Conservation (phyloP, 1,140 invertebrate genomes). For the Papilio aristodemus region DNA sequence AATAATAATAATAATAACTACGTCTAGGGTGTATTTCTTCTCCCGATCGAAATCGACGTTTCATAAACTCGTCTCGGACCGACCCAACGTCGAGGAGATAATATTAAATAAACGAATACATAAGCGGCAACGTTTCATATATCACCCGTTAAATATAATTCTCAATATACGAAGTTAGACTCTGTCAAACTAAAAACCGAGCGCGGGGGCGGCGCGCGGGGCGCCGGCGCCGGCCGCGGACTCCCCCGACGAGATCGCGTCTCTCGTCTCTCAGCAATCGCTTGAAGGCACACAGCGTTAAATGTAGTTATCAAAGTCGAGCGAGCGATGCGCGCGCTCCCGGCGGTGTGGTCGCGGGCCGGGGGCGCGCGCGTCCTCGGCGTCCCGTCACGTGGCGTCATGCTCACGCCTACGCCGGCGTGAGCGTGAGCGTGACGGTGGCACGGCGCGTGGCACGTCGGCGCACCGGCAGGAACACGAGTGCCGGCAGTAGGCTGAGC, state of each 20-base stretch:
- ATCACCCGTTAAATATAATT: constrained; percentile 79
- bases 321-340: constrained; percentile 58
- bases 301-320: constrained; percentile 74
- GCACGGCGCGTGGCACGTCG: constrained; percentile 89
- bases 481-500: constrained; percentile 89
- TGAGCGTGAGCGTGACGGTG: constrained; percentile 94
- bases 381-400: constrained; percentile 36
- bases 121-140: constrained; percentile 79
- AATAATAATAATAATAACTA: constrained; percentile 78
- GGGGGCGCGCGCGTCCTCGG: constrained; percentile 46
- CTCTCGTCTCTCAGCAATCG: constrained; percentile 74
- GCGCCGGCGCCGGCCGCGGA: constrained; percentile 61
- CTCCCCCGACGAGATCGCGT: constrained; percentile 72
- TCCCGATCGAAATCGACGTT: constrained; percentile 78
- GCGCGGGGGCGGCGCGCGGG: constrained; percentile 64
- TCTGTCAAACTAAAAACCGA: constrained; percentile 67
- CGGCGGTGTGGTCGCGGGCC: constrained; percentile 54
- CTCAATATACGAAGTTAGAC: constrained; percentile 80
- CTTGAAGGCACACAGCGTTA: constrained; percentile 80
- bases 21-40: constrained; percentile 79
- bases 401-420: constrained; percentile 87
- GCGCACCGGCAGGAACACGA: constrained; percentile 95
- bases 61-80: constrained; percentile 78
- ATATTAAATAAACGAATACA: constrained; percentile 75
- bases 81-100: constrained; percentile 78